A percentile compares a stretch with the other conserved stretches of the same genome.
Conservation (phyloP, 2,797 vertebrate species). For the Microtus californicus region DNA sequence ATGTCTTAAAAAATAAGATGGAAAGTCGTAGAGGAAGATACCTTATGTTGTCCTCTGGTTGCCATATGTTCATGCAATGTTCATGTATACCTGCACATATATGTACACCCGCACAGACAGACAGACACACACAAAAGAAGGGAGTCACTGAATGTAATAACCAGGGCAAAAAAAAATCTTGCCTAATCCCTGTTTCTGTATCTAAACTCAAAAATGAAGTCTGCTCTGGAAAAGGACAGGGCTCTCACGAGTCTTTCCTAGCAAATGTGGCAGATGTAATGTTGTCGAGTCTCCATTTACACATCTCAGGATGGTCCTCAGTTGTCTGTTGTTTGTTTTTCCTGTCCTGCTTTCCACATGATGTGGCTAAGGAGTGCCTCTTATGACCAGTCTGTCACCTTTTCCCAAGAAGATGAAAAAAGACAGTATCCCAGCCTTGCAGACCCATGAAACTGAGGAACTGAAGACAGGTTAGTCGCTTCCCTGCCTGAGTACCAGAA, state of each 20-base stretch:
- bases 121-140: neutral
- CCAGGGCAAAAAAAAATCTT: rapidly evolving
- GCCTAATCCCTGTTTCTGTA: too few species aligned
- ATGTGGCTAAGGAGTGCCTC: neutral
- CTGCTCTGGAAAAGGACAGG: neutral
- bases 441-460: neutral
- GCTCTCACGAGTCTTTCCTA: rapidly evolving
- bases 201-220: neutral
- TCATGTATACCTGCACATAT: neutral
- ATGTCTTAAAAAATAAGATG: neutral
- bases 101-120: neutral
- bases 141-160: too few species aligned
- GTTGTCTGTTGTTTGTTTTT: neutral
- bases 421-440: neutral
- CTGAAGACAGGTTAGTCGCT: neutral
- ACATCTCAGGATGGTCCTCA: neutral
- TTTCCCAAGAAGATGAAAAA: neutral
- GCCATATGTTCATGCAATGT: neutral
- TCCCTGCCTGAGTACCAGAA: rapidly evolving
- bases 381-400: neutral
- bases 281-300: neutral
- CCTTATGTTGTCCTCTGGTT: neutral
- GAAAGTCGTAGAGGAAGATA: neutral
- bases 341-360: neutral
- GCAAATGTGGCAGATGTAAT: rapidly evolving